Conservation (phyloP, 2,888 invertebrate genomes). For the Brassicogethes aeneus region DNA sequence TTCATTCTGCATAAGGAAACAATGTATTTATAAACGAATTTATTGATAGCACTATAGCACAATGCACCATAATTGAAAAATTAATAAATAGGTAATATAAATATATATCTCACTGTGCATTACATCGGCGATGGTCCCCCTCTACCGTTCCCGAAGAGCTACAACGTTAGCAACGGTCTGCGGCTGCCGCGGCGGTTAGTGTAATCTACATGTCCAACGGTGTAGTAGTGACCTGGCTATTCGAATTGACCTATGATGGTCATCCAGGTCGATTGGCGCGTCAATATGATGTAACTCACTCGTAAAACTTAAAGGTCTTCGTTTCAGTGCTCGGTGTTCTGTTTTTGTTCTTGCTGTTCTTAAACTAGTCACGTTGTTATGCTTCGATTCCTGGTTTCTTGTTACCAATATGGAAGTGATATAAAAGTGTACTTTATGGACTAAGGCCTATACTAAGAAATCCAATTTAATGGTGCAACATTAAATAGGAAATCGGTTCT, state of each 20-base stretch:
- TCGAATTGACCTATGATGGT: conserved; percentile 21
- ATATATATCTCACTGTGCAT: background rate
- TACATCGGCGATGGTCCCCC: background rate
- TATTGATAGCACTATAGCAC: too few relatives aligned
- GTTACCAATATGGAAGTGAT: conserved; percentile 8
- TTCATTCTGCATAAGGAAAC: too few relatives aligned
- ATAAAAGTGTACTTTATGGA: conserved; percentile 4
- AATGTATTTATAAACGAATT: too few relatives aligned
- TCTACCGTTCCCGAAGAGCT: background rate
- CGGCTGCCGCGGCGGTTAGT: background rate
- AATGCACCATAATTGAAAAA: too few relatives aligned
- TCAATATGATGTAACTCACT: conserved; percentile 17
- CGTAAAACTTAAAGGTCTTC: background rate
- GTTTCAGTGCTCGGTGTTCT: background rate
- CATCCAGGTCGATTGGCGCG: conserved; percentile 21
- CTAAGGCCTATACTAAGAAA: background rate
- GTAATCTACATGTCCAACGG: background rate
- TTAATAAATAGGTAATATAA: too few relatives aligned
- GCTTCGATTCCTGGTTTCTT: conserved; percentile 3
- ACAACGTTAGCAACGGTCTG: too few relatives aligned
- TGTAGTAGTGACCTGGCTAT: background rate
- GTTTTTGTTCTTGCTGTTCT: conserved; percentile 6
- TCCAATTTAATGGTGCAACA: background rate
- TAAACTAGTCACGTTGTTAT: conserved; percentile 8
- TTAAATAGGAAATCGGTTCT: background rate